phyloP scores from a whole-genome alignment of 2,113 vertebrate genomes.

The Nyctereutes procyonoides region DNA sequence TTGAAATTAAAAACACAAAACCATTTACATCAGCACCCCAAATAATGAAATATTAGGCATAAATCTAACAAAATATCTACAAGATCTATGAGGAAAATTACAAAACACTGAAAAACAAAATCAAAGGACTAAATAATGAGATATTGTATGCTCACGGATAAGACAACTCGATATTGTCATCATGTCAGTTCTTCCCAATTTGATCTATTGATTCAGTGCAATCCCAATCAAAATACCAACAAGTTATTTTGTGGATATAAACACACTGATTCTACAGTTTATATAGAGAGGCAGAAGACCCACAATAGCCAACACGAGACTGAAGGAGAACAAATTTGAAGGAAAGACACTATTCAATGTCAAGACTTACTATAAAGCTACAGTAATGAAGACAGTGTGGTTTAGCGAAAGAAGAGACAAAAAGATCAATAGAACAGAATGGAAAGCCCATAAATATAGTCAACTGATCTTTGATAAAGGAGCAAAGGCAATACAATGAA shows the following conservation, averaged over 20 bases:
- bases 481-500: neutral
- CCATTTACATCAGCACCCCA: neutral
- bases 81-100: neutral
- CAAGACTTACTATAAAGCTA: neutral
- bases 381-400: neutral
- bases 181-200: neutral
- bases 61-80: neutral
- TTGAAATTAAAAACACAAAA: neutral
- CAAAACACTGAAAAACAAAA: neutral
- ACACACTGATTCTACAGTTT: neutral
- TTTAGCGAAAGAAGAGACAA: neutral
- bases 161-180: neutral
- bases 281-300: neutral
- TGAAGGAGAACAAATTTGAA: neutral
- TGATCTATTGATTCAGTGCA: neutral
- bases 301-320: neutral
- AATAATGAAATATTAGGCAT: neutral
- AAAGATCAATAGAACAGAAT: neutral
- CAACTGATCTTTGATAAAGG: neutral
- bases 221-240: neutral
- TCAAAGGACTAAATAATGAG: neutral
- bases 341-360: neutral
- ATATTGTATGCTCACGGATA: neutral
- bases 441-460: too few relatives aligned
- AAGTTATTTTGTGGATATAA: neutral